Evolutionary conservation across 2,797 vertebrate species (phyloP).

Genomic region (Microctenopoma lineatum): DNA sequence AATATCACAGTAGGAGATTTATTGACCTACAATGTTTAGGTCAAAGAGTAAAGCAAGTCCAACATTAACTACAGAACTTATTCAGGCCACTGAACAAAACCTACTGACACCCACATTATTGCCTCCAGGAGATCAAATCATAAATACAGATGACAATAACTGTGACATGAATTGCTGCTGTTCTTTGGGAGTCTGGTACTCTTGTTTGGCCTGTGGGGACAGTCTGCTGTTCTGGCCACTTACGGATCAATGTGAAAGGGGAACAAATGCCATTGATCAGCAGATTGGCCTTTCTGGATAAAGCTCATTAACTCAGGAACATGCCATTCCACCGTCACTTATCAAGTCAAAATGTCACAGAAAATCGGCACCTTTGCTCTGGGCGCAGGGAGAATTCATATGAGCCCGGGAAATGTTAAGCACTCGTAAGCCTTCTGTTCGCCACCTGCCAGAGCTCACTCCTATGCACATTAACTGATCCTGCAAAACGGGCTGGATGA

Average conservation of each 20-base stretch:
- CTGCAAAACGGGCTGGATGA: not conserved
- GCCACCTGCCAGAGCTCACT: not conserved
- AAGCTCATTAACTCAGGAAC: slow-evolving; percentile 77
- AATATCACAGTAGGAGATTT: no score
- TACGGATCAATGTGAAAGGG: slow-evolving; percentile 69
- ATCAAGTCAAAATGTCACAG: slow-evolving; percentile 74
- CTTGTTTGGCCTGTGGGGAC: slow-evolving; percentile 50
- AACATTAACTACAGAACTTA: no score
- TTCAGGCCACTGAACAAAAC: no score
- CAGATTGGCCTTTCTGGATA: slow-evolving; percentile 78
- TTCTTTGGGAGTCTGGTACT: slow-evolving; percentile 15
- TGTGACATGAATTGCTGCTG: no score
- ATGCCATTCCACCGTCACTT: slow-evolving; percentile 64
- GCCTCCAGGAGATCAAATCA: no score
- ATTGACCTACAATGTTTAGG: no score
- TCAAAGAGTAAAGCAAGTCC: no score
- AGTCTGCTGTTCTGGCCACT: slow-evolving; percentile 47
- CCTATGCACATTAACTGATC: not conserved
- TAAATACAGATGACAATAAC: not conserved
- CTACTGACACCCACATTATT: no score
- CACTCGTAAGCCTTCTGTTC: slow-evolving; percentile 12
- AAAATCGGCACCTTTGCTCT: slow-evolving; percentile 64
- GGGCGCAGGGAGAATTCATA: slow-evolving; percentile 53
- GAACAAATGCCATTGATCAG: slow-evolving; percentile 74
- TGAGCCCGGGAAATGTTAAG: slow-evolving; percentile 36